Base-by-base conservation (phyloP, 2,113 vertebrate species). In the Gavia stellata region DNA sequence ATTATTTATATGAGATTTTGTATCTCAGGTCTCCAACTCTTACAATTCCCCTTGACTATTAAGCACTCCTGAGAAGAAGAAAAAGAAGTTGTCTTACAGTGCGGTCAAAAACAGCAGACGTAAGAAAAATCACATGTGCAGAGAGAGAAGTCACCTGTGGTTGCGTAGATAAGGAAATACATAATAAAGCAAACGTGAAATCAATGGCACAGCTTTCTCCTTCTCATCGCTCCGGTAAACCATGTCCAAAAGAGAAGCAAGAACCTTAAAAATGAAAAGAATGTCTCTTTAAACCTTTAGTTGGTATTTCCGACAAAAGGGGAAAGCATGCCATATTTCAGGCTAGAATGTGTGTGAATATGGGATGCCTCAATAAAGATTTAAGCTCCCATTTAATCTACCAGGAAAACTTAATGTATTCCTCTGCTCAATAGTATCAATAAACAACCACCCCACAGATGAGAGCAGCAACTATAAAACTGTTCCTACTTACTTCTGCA, bases 211-310 rank as follows among this genome's bases (percentile, higher is more conserved):
- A 0, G 99, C 99, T 86, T 98, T 99, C 92, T 99, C 99, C 92
- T 99, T 99, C 97, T 99, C 99, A 1, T 99, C 99, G 1, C 99
- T 99, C 63, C 99, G 98, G 86, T 99, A 99, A 11, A 99, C 99
- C 99, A 99, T 98, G 97, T 99, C 99, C 96, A 99, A 97, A 72
- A 99, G 99, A 9, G 98, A 98, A 26, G 99, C 99, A 97, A 99
- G 97, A 24, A 99, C 98, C 99, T 99, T 55, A 36, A 36, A 38
- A 33, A 53, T 1, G 2, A 28, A 52, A 73, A 84, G 10, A 45
- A 34, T 2, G 23, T 3, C 42, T 26, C 33, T 50, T 24, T 61
- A 71, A 61, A 55, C 9, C 20, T 75, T 31, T 9, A 33, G 12
- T 9, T 75, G 71, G 7, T 61, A 47, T 67, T 68, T 77, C 59